Percentiles rank a stretch among this genome's conserved stretches.
Evolutionary conservation across 2,888 invertebrate species (phyloP).

Genomic region (Phrixothrix hirtus): DNA sequence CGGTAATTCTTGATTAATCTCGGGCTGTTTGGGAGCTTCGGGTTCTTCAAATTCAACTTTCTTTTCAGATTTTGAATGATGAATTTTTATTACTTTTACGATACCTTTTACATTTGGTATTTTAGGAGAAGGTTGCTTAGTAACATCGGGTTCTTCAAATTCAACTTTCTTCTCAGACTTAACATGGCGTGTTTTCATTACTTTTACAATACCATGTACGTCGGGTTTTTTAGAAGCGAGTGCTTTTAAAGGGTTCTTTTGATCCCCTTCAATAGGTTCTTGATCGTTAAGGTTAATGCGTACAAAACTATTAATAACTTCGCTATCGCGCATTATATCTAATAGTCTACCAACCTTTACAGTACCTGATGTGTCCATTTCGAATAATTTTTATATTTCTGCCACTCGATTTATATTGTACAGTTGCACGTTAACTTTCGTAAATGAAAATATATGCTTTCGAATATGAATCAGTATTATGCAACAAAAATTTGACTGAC

Average conservation of each 20-base stretch:
- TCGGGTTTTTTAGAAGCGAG: slow-evolving; percentile 20
- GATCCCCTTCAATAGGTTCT: slow-evolving; percentile 43
- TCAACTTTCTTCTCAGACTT: slow-evolving; percentile 42
- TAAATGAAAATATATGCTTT: too few relatives aligned
- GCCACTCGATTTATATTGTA: too few relatives aligned
- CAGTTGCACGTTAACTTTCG: too few relatives aligned
- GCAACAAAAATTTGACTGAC: too few relatives aligned
- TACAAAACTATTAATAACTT: slow-evolving; percentile 79
- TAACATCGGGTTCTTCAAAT: slow-evolving; percentile 12
- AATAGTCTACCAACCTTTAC: slow-evolving; percentile 17
- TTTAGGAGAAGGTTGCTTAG: slow-evolving; percentile 12
- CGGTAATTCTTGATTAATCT: slow-evolving; percentile 21
- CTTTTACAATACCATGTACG: slow-evolving; percentile 2
- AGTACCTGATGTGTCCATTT: slow-evolving; percentile 4
- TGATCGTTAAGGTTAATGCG: slow-evolving; percentile 67
- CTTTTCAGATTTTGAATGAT: slow-evolving; percentile 47
- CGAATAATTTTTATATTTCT: too few relatives aligned
- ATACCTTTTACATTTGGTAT: slow-evolving; percentile 6
- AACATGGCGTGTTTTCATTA: slow-evolving; percentile 32
- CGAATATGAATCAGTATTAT: too few relatives aligned
- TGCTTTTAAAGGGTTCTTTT: slow-evolving; percentile 31
- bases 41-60: slow-evolving; percentile 10
- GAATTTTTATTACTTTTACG: slow-evolving; percentile 2
- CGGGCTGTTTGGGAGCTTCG: too few relatives aligned
- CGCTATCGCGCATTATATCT: slow-evolving; percentile 68